Percentiles rank a stretch among this genome's conserved stretches.
These are phyloP conservation scores for Solen grandis DNA, from an alignment of 1,140 invertebrate species.

Conservation along the genomic window DNA sequence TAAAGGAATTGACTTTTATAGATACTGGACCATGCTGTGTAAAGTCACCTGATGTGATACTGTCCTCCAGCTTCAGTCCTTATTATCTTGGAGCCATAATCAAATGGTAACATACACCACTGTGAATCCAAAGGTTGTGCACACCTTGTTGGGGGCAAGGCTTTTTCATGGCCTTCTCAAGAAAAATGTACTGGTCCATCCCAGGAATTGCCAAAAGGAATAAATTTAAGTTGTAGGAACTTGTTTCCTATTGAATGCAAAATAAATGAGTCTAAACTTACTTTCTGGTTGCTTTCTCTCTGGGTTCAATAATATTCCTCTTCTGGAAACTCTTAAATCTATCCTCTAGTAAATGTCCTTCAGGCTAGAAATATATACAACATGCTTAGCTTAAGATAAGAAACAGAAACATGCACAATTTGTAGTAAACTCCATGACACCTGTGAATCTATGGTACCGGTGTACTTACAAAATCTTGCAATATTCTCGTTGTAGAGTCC, in stretches of 20 bases:
- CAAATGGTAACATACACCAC: neutral
- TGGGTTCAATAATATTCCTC: slow-evolving; percentile 87
- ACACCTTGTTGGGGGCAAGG: neutral
- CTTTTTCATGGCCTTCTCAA: neutral
- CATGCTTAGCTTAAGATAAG: too few relatives aligned
- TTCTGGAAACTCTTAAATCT: slow-evolving; percentile 90
- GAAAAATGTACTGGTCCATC: neutral
- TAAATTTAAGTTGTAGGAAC: neutral
- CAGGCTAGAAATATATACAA: slow-evolving; percentile 79
- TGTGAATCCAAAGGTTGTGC: neutral
- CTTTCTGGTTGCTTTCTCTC: slow-evolving; percentile 56
- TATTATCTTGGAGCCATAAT: neutral
- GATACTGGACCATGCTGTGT: too few relatives aligned
- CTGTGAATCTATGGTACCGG: too few relatives aligned
- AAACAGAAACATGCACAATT: too few relatives aligned
- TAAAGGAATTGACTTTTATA: too few relatives aligned
- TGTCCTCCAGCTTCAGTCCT: too few relatives aligned
- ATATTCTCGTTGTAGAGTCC: too few relatives aligned
- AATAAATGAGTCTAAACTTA: neutral
- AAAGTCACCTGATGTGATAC: too few relatives aligned
- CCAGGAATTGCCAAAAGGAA: neutral
- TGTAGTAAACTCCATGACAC: too few relatives aligned
- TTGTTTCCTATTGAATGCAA: neutral
- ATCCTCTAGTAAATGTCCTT: slow-evolving; percentile 87
- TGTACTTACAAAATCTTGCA: too few relatives aligned